Evolutionary conservation across 1,140 invertebrate species (phyloP), one percentile per base, ranked within the genome.

Genomic region (Holcopasites calliopsidis): DNA sequence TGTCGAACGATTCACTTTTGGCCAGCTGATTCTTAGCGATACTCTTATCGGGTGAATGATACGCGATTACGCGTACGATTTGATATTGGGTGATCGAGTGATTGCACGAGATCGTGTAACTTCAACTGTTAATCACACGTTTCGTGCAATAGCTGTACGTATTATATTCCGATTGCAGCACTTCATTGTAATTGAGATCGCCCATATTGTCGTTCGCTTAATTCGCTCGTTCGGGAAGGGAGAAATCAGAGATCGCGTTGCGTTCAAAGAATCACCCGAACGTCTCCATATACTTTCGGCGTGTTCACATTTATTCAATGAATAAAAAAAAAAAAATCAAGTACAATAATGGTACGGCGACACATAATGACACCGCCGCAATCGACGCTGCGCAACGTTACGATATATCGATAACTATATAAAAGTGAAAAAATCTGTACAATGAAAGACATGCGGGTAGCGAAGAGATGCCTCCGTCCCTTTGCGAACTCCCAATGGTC

Each of bases 391-490:
- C 55, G 68, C 88, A 88, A 90, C 88, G 81, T 87, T 87, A 89
- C 80, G 86, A 88, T 89, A 90, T 90, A 87, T 89, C 65, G 72
- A 90, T 89, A 91, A 91, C 89, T 90, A 91, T 92, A 92, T 91
- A 92, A 92, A 91, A 92, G 90, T 92, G 89, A 92, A 91, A 92
- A 92, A 92, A 91, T 91, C 91, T 92, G 90, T 91, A 91, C 90
- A 91, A 90, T 91, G 90, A 92, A 92, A 91, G 91, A 92, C 91
- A 90, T 90, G 86, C 87, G 90, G 91, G 90, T 91, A 92, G 91
- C 90, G 87, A 86, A 90, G 91, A 92, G 91, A 92, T 91, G 91
- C 87, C 83, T 85, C 88, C 89, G 84, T 87, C 80, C 87, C 74
- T 82, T 84, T 80, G 74, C 82, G 82, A 71, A 83, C 81, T 80